Percentiles rank a stretch among this genome's conserved stretches.
Conservation (phyloP, 2,113 vertebrate species). For the Ailuropoda melanoleuca region DNA sequence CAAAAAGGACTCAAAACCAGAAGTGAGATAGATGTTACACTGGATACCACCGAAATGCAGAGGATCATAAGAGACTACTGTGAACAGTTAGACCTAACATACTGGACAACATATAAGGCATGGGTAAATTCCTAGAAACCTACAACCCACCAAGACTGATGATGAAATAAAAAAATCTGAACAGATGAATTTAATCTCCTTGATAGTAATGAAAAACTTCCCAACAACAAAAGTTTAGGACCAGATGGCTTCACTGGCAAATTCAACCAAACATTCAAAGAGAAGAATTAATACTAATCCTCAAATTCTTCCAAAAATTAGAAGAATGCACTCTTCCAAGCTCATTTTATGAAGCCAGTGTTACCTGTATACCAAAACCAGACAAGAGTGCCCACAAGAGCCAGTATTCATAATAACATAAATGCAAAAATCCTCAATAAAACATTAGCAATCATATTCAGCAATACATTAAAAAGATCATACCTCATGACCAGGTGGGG, state of each 20-base stretch:
- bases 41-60: neutral
- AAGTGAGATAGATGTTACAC: neutral
- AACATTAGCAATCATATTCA: neutral
- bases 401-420: neutral
- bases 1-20: neutral
- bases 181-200: neutral
- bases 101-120: neutral
- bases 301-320: neutral
- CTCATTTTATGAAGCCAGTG: neutral
- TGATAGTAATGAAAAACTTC: neutral
- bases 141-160: neutral
- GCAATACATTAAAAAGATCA: neutral
- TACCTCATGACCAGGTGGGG: neutral
- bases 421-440: neutral
- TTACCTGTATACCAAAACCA: neutral
- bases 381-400: neutral
- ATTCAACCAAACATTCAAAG: neutral
- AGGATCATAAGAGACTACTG: neutral
- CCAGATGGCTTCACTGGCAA: neutral
- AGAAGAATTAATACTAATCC: neutral
- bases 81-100: neutral
- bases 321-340: neutral
- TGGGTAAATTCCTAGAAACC: neutral
- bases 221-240: neutral
- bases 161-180: neutral